Evolutionary conservation across 2,888 invertebrate species (phyloP).

Genomic region (Ophioninae sp.): DNA sequence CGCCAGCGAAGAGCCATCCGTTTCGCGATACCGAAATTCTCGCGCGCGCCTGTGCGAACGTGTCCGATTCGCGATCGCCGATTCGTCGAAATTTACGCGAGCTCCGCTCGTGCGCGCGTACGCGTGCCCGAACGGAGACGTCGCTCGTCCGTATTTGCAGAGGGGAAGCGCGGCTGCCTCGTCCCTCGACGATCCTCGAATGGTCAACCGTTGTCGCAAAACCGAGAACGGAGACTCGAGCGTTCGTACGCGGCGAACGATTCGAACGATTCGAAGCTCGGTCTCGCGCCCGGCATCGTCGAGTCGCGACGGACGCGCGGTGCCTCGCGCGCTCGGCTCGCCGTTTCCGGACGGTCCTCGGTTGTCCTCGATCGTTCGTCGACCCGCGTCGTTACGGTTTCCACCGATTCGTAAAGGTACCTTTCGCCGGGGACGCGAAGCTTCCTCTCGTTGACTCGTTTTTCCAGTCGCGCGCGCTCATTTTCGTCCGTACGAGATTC

Average conservation of each 20-base stretch:
- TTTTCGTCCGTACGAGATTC: no score
- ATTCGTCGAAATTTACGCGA: constrained; percentile 18
- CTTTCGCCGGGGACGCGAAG: no score
- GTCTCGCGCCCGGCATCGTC: constrained; percentile 68
- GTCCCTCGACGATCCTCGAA: constrained; percentile 37
- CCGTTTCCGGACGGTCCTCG: not conserved
- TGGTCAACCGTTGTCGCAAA: constrained; percentile 72
- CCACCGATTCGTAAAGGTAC: no score
- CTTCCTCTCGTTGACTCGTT: no score
- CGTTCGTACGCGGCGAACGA: constrained; percentile 68
- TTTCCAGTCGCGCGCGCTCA: no score
- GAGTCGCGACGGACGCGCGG: not conserved
- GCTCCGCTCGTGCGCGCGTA: not conserved
- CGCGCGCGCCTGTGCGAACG: not conserved
- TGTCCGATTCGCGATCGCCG: not conserved
- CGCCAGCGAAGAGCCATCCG: not conserved
- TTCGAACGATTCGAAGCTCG: constrained; percentile 71
- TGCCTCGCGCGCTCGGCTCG: not conserved
- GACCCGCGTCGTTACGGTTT: not conserved
- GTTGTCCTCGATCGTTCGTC: constrained; percentile 26
- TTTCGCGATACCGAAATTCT: not conserved
- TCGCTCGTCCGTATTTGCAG: constrained; percentile 28
- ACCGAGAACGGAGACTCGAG: constrained; percentile 69
- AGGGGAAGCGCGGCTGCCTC: constrained; percentile 54
- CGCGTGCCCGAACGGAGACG: constrained; percentile 29